Evolutionary conservation across 2,888 invertebrate species (phyloP).

Genomic region (Drosophila multiciliata): DNA sequence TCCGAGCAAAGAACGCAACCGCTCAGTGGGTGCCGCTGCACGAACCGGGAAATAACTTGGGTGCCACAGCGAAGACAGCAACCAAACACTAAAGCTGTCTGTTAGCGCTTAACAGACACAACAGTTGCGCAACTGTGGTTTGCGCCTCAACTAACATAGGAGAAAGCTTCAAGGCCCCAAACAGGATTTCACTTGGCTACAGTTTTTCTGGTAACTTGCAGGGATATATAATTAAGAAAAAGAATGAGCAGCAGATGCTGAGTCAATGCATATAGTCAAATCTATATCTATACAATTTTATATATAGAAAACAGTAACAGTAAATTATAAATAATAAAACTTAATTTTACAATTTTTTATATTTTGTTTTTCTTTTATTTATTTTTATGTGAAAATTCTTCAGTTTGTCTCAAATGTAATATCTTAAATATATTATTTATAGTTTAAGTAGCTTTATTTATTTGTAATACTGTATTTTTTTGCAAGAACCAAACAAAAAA

Average conservation of each 20-base stretch:
- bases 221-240: constrained; percentile 65
- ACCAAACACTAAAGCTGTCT: constrained; percentile 51
- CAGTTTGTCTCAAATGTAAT: not conserved
- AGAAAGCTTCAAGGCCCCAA: not conserved
- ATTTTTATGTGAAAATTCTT: not conserved
- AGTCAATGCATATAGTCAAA: constrained; percentile 22
- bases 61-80: constrained; percentile 57
- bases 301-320: not conserved
- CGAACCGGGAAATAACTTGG: constrained; percentile 62
- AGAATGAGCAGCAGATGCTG: constrained; percentile 1
- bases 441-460: not conserved
- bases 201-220: constrained; percentile 57
- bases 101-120: constrained; percentile 2
- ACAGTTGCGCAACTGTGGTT: constrained; percentile 40
- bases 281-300: not conserved
- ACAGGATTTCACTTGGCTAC: constrained; percentile 13
- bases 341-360: not conserved
- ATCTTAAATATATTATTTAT: not conserved
- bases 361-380: not conserved
- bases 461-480: not conserved
- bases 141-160: constrained; percentile 17
- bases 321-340: not conserved
- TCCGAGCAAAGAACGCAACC: constrained; percentile 87
- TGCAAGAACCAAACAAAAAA: constrained; percentile 5
- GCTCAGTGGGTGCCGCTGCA: constrained; percentile 87